A percentile compares a stretch with the other conserved stretches of the same genome.
Evolutionary conservation across 2,888 invertebrate species (phyloP).

Genomic region (Drosophila prolongata): DNA sequence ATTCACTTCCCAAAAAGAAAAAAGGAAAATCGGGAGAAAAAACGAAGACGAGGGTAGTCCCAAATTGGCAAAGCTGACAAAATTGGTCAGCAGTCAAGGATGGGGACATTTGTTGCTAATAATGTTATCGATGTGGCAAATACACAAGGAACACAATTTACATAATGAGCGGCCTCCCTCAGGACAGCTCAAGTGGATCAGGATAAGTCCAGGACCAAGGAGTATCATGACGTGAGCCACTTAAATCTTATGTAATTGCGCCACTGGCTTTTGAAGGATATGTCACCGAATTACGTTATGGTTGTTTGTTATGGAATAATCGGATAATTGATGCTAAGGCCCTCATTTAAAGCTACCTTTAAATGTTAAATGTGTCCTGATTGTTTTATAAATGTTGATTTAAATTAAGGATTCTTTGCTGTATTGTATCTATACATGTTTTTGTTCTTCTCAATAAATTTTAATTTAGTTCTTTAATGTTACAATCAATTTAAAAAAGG

Average conservation of each 20-base stretch:
- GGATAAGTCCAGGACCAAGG: constrained; percentile 1
- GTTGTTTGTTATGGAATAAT: not conserved
- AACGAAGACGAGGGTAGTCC: constrained; percentile 61
- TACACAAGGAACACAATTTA: constrained; percentile 44
- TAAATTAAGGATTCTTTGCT: too few relatives aligned
- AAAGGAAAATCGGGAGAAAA: constrained; percentile 19
- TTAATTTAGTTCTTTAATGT: too few relatives aligned
- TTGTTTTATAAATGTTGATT: too few relatives aligned
- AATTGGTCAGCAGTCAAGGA: constrained; percentile 50
- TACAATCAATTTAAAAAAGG: too few relatives aligned
- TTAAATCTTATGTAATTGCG: constrained; percentile 15
- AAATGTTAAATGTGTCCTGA: too few relatives aligned
- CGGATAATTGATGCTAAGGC: too few relatives aligned
- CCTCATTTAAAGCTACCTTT: too few relatives aligned
- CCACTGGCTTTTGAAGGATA: not conserved
- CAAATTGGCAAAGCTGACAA: constrained; percentile 68
- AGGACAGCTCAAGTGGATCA: constrained; percentile 19
- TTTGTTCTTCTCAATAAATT: too few relatives aligned
- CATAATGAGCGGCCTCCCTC: constrained; percentile 41
- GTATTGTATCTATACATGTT: too few relatives aligned
- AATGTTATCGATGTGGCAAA: constrained; percentile 75
- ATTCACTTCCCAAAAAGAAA: constrained; percentile 45
- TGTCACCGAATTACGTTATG: not conserved
- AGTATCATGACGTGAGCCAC: constrained; percentile 4
- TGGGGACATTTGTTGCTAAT: constrained; percentile 71